Percentiles rank a stretch among this genome's conserved stretches.
phyloP scores from a whole-genome alignment of 2,888 invertebrate genomes.

The Lepidochrysops patricia region DNA sequence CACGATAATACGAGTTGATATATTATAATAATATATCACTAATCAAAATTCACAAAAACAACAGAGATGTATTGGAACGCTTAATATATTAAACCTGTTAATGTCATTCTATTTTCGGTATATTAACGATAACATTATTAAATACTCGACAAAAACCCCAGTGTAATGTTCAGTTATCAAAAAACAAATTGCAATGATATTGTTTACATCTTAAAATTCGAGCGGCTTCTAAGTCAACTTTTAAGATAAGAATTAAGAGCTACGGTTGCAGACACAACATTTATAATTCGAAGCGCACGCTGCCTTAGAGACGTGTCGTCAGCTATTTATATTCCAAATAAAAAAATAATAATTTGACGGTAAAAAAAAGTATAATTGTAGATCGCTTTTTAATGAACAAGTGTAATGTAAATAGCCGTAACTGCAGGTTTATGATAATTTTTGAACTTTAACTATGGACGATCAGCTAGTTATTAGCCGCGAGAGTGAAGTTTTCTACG shows the following conservation, averaged over 20 bases:
- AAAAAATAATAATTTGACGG: neutral
- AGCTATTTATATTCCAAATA: neutral
- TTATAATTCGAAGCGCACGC: conserved; percentile 1
- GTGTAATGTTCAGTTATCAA: neutral
- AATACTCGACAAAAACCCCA: neutral
- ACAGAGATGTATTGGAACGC: too few relatives aligned
- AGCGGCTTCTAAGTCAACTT: conserved; percentile 8
- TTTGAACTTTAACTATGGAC: conserved; percentile 3
- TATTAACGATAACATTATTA: neutral
- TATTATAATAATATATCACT: neutral
- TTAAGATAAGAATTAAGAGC: neutral
- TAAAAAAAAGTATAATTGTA: neutral
- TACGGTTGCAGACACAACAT: neutral
- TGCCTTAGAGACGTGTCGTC: conserved; percentile 2
- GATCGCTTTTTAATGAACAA: neutral
- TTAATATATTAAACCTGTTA: neutral
- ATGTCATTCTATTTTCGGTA: too few relatives aligned
- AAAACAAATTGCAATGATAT: conserved; percentile 1
- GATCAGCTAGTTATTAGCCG: neutral
- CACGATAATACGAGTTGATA: neutral
- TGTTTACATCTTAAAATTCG: neutral
- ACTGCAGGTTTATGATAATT: neutral
- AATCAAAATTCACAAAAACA: neutral
- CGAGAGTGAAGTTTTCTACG: conserved; percentile 8
- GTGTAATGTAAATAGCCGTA: neutral